phyloP scores from a whole-genome alignment of 2,797 vertebrate species.

The Gymnothorax javanicus region DNA sequence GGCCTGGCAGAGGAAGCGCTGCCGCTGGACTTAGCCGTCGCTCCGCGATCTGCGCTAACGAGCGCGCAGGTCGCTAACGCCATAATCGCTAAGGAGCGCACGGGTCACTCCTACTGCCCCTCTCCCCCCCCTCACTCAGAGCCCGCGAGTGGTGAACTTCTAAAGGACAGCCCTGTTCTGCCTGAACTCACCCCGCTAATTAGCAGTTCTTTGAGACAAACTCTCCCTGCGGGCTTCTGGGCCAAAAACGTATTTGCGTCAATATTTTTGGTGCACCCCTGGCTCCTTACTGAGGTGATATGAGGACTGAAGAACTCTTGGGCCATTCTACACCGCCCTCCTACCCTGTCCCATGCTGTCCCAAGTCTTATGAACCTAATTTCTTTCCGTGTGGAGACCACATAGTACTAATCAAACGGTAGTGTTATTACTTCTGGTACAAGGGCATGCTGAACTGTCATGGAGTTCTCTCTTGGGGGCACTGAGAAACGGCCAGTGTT shows the following conservation, averaged over 20 bases:
- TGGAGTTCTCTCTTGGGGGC: neutral
- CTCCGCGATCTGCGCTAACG: neutral
- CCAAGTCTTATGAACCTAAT: neutral
- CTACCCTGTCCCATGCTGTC: neutral
- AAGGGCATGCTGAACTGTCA: neutral
- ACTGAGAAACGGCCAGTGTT: neutral
- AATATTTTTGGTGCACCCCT: too few relatives aligned
- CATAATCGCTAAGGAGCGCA: neutral
- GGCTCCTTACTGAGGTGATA: neutral
- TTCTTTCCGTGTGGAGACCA: neutral
- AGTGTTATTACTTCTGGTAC: neutral
- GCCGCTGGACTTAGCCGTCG: slow-evolving; percentile 76
- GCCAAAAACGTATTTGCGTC: too few relatives aligned
- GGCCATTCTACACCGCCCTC: neutral
- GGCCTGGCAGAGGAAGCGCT: slow-evolving; percentile 85
- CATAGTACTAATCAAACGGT: neutral
- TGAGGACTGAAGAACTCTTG: neutral
- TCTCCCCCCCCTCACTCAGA: neutral
- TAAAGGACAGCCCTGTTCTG: too few relatives aligned
- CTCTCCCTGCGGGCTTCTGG: too few relatives aligned
- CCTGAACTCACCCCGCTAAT: too few relatives aligned
- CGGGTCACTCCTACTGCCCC: too few relatives aligned
- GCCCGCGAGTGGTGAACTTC: neutral
- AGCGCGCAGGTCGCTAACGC: too few relatives aligned
- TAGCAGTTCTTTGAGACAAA: too few relatives aligned